Base-by-base conservation (phyloP, 2,888 invertebrate genomes). In the Stenotaenia linearis region DNA sequence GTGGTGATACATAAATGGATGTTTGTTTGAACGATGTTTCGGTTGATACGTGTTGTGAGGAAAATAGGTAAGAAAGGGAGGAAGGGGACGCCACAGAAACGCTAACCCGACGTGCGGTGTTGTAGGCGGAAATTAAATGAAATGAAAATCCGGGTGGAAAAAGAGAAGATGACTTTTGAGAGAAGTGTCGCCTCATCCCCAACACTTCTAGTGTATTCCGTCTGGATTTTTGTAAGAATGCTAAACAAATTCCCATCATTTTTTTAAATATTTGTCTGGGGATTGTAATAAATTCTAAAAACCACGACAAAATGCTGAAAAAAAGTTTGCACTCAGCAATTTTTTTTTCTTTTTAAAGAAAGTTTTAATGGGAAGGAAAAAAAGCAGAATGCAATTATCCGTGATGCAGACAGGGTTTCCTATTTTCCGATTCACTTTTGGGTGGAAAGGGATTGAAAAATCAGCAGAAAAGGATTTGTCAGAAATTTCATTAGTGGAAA, bases 401-500 rank as follows among this genome's bases (percentile, higher is more conserved):
- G 25, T 69, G 69, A 12, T 69, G 69, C 10, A 69, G 69, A 69
- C 25, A 12, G 69, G 9, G 28, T 69, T 69, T 25, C 69, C 6
- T 6, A 12, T 69, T 69, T 28, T 23, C 15, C 15, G 12, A 28
- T 69, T 69, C 25, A 69, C 9, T 69, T 28, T 28, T 69, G 69
- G 45, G 6, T 10, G 28, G 28, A 69, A 25, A 69, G 25, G 3
- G 25, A 28, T 50, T 15, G 12, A 12, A 12, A 69, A 69, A 56
- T 21, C 23, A 15, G 7, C 4, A 50, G 40, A 12, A 40, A 56
- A n/a, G 50, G 18, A 56, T 56, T 56, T 56, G 69, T 69, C 28
- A 69, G 69, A 69, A 69, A 69, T 69, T 69, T 69, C 69, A 69
- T 69, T 69, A 69, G 69, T 28, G 69, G n/a, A 69, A 69, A n/a